Percentiles rank a stretch among this genome's conserved stretches.
These are phyloP conservation scores for Ectobius pallidus DNA, from an alignment of 2,888 invertebrate species.

Conservation along the genomic window DNA sequence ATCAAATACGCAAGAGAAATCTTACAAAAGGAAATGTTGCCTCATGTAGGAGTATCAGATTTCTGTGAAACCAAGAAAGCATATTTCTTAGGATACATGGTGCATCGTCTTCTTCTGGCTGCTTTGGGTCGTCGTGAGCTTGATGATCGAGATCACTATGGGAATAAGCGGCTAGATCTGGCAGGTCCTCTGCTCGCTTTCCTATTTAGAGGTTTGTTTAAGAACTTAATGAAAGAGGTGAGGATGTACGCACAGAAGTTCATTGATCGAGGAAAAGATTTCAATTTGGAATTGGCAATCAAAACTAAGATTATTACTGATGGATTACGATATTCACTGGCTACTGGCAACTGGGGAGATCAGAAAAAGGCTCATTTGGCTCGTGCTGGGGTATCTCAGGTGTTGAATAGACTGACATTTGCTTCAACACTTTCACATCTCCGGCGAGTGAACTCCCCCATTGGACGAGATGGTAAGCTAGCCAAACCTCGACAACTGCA, in stretches of 20 bases:
- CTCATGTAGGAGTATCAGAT: constrained; percentile 98
- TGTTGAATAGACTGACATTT: constrained; percentile 97
- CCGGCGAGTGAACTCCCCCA: constrained; percentile 97
- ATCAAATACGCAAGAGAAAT: constrained; percentile 99
- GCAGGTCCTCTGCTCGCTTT: constrained; percentile 97
- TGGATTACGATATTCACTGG: constrained; percentile 95
- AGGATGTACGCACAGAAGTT: constrained; percentile 99
- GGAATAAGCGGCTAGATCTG: constrained; percentile 96
- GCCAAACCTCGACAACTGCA: constrained; percentile 99
- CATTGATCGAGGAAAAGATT: constrained; percentile 98
- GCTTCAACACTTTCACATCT: constrained; percentile 98
- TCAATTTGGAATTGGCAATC: constrained; percentile 94
- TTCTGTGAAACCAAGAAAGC: constrained; percentile 99
- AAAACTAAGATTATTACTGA: constrained; percentile 98
- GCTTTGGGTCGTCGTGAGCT: constrained; percentile 94
- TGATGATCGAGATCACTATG: constrained; percentile 99
- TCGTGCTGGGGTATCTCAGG: constrained; percentile 93
- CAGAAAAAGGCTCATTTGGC: constrained; percentile 99
- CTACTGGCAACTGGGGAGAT: constrained; percentile 99
- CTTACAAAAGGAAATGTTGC: constrained; percentile 99
- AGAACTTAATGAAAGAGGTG: constrained; percentile 96
- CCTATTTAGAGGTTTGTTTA: constrained; percentile 94
- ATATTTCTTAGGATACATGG: constrained; percentile 99
- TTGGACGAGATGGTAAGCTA: constrained; percentile 98
- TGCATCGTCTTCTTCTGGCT: constrained; percentile 92